A percentile compares a stretch with the other conserved stretches of the same genome.
These are phyloP conservation scores for Mycetomoellerius zeteki DNA, from an alignment of 1,140 invertebrate genomes.

Conservation along the genomic window DNA sequence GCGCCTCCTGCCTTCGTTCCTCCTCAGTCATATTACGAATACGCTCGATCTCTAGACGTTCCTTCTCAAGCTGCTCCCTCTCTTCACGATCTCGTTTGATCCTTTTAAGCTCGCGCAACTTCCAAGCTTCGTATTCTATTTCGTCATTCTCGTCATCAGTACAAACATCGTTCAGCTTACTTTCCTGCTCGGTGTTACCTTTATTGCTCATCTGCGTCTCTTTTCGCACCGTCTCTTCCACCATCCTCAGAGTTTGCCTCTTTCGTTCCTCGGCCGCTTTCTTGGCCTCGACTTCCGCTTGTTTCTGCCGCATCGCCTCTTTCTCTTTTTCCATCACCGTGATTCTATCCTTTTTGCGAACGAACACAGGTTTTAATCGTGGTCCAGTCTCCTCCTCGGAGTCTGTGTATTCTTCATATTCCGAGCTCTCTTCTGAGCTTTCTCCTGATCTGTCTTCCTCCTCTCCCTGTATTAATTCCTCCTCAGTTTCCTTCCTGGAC, in stretches of 20 bases:
- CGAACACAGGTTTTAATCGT: conserved; percentile 98
- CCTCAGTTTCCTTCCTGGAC: conserved; percentile 90
- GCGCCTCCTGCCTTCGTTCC: conserved; percentile 95
- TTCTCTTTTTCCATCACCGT: conserved; percentile 98
- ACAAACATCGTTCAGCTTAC: conserved; percentile 94
- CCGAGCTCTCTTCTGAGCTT: conserved; percentile 92
- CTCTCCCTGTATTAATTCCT: conserved; percentile 88
- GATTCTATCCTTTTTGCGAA: conserved; percentile 97
- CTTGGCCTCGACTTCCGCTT: conserved; percentile 89
- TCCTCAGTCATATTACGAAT: conserved; percentile 98
- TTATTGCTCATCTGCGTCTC: conserved; percentile 87
- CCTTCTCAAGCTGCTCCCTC: conserved; percentile 95
- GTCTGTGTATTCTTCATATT: conserved; percentile 96
- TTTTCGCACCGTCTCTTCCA: conserved; percentile 95
- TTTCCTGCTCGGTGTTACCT: conserved; percentile 88
- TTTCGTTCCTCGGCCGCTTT: conserved; percentile 89
- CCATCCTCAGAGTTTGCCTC: conserved; percentile 95
- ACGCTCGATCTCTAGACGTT: conserved; percentile 96
- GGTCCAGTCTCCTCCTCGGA: conserved; percentile 96
- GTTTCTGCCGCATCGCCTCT: conserved; percentile 94
- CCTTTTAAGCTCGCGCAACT: conserved; percentile 97
- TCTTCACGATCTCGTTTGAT: conserved; percentile 98
- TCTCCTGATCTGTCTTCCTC: conserved; percentile 93
- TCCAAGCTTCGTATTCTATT: conserved; percentile 99
- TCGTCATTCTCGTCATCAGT: conserved; percentile 99